Conservation (phyloP, 1,140 invertebrate genomes). For the Aphaenogaster floridana region DNA sequence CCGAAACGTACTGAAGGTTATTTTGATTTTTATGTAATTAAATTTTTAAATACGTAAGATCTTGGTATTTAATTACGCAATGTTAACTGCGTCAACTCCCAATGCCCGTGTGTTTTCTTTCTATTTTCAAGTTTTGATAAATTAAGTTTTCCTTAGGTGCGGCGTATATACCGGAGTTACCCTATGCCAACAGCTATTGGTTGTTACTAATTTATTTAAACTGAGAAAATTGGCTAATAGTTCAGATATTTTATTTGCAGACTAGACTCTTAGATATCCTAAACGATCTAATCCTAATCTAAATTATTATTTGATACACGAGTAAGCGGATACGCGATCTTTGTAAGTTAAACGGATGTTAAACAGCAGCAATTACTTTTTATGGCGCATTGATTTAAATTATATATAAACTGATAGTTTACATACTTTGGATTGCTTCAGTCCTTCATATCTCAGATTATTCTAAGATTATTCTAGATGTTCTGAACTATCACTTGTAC, state of each 20-base stretch:
- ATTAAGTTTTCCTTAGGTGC: no score
- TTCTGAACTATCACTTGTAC: constrained; percentile 8
- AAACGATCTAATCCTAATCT: constrained; percentile 14
- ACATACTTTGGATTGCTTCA: background rate
- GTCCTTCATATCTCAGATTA: background rate
- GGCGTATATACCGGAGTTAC: no score
- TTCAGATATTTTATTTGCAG: constrained; percentile 5
- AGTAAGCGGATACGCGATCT: background rate
- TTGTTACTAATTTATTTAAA: constrained; percentile 6
- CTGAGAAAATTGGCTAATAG: background rate
- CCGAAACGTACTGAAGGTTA: no score
- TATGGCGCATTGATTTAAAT: constrained; percentile 1
- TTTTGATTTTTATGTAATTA: no score
- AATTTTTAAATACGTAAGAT: no score
- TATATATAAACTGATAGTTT: background rate
- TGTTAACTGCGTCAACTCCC: no score
- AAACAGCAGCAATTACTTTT: background rate
- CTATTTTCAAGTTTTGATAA: no score
- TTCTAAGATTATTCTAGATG: background rate
- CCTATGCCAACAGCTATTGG: background rate
- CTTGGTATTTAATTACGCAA: no score
- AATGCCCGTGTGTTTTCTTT: no score
- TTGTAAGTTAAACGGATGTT: background rate
- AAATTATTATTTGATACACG: constrained; percentile 3
- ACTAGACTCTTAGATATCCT: background rate